These are phyloP conservation scores for Melanchra persicariae DNA, from an alignment of 2,888 invertebrate genomes.

Conservation along the genomic window DNA sequence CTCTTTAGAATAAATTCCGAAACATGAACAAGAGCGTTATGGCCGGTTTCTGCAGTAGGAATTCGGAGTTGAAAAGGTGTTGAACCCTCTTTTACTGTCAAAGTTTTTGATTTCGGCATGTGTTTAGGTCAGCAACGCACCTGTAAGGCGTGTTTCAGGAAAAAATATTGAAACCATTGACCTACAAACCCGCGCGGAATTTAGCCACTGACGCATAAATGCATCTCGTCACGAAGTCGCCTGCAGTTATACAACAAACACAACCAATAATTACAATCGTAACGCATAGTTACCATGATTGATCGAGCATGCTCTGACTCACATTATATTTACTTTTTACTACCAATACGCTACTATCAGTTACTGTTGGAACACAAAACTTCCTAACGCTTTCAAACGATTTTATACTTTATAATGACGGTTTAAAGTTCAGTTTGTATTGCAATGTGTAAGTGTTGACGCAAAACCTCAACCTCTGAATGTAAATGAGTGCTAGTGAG, in stretches of 20 bases:
- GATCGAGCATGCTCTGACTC: constrained; percentile 39
- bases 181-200: background rate
- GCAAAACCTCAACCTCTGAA: constrained; percentile 64
- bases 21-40: too few species aligned
- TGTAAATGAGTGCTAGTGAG: constrained; percentile 43
- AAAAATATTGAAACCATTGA: too few species aligned
- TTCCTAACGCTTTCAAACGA: constrained; percentile 44
- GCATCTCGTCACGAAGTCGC: constrained; percentile 4
- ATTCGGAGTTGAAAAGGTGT: too few species aligned
- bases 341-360: constrained; percentile 57
- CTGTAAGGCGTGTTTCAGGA: too few species aligned
- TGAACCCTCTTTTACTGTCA: too few species aligned
- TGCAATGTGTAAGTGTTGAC: constrained; percentile 30
- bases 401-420: constrained; percentile 62
- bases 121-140: too few species aligned
- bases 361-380: constrained; percentile 85
- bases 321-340: constrained; percentile 60
- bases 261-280: constrained; percentile 23
- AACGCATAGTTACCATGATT: constrained; percentile 41
- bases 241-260: constrained; percentile 8
- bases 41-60: too few species aligned
- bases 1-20: too few species aligned
- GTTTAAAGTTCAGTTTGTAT: constrained; percentile 56
- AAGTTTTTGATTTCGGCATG: too few species aligned
- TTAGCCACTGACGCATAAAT: background rate